Conservation (phyloP, 2,113 vertebrate species). For the Oceanodroma tethys region DNA sequence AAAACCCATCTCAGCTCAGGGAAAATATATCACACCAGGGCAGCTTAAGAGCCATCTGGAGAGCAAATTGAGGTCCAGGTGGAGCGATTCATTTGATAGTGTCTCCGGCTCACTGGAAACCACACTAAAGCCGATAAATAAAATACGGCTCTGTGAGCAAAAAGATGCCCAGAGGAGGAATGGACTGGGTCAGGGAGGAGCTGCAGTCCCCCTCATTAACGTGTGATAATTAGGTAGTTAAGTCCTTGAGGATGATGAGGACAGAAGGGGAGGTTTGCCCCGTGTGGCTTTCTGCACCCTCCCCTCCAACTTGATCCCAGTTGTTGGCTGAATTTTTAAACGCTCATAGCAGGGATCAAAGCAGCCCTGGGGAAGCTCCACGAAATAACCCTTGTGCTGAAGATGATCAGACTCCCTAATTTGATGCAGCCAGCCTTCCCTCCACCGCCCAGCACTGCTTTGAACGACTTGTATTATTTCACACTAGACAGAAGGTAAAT, state of each 20-base stretch:
- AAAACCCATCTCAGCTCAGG: neutral
- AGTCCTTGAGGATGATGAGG: neutral
- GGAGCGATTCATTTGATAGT: neutral
- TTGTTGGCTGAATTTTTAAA: neutral
- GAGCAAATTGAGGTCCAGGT: neutral
- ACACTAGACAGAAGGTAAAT: neutral
- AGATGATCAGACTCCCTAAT: too few species aligned
- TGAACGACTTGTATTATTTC: neutral
- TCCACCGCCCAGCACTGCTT: neutral
- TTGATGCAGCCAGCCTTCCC: neutral
- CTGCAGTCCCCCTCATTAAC: neutral
- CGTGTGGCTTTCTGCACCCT: neutral
- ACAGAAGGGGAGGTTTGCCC: neutral
- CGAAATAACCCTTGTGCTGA: neutral
- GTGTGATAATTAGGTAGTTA: neutral
- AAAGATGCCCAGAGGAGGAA: neutral
- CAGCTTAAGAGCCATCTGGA: slow-evolving; percentile 50
- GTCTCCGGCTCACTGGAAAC: neutral
- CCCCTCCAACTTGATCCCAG: neutral
- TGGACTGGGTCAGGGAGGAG: neutral
- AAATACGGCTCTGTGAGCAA: neutral
- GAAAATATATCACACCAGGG: neutral
- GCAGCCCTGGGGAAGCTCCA: neutral
- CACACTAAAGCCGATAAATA: neutral
- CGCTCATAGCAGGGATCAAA: neutral